Evolutionary conservation across 2,113 vertebrate genomes (phyloP), one percentile per base, ranked within the genome.

Genomic region (Leucosticte australis): DNA sequence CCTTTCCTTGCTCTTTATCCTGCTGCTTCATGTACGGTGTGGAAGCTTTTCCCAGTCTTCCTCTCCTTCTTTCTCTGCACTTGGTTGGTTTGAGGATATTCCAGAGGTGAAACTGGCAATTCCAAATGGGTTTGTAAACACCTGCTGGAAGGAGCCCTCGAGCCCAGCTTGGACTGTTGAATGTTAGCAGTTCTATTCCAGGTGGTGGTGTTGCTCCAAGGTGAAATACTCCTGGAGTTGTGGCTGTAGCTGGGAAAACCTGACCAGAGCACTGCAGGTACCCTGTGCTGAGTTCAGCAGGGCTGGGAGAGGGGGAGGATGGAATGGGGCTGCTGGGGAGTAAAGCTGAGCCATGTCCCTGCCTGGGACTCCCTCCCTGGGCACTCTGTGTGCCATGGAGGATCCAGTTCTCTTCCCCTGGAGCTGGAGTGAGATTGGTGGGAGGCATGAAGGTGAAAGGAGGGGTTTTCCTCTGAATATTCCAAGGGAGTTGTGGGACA

Each of bases 151-250:
- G 1, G 2, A 50, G 19, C 52, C 17, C 18, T 74, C n/a, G 14
- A 44, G 42, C 35, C 47, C 11, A 7, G 17, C 49, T 56, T 11
- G 3, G 2, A 4, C 10, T 71, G 0, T 10, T 28, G 5, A 8
- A 10, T 7, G 8, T 71, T 75, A 9, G 2, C 59, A 78, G 42
- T 15, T 55, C 3, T 28, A 4, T 37, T 70, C 35, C 11, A 12
- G 35, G 15, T 37, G 9, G 2, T 26, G 47, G 13, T 81, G 73
- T 56, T 89, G 28, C 17, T 82, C 62, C 33, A 4, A 3, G 37
- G 6, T 81, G 24, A 63, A 77, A 50, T 33, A 15, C 26, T 70
- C 30, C 1, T 14, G 55, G 39, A 47, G 20, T 49, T 41, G 47
- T 55, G 62, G 16, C 77, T 83, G 0, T 24, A 31, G 35, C 10